Base-by-base conservation (phyloP, 2,888 invertebrate genomes). In the Erebia epiphron region DNA sequence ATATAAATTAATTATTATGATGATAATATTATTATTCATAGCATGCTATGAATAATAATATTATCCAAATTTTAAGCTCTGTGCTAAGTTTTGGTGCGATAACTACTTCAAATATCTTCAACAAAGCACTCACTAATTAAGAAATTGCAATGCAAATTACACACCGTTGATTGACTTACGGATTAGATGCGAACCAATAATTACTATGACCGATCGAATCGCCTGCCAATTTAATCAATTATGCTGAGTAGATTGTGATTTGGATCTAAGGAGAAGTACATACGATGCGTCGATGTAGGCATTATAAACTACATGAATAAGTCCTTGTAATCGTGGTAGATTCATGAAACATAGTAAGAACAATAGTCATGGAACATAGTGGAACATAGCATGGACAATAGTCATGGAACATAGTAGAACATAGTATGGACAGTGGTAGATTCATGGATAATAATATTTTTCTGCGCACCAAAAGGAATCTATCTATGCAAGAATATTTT, bases 151-250 rank as follows among this genome's bases (percentile, higher is more conserved):
- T 46, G 71, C 54, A 63, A 63, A 69, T 54, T 64, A 50, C 50
- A 16, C 46, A 21, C 57, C 35, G 67, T 61, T 75, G 75, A 78
- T 76, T 76, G 75, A 73, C 71, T 74, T 75, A 77, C 71, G 79
- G 81, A 82, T 83, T 83, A 82, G 74, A 78, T 80, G 75, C 75
- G 76, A 80, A 82, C 81, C 81, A 80, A 82, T 82, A 80, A 82
- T 82, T 80, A 46, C 46, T 46, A 77, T 76, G 71, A 77, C 75
- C 82, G 83, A 84, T 82, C 81, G 80, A 78, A 74, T 77, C 77
- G 73, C 73, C 77, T 72, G 72, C 78, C 75, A 76, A 78, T 78
- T 80, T 79, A 85, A 86, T 85, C 86, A 86, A 85, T 86, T 85
- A 85, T 81, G 71, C 65, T 75, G 67, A 69, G 56, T 68, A 72